These are phyloP conservation scores for Diadophis punctatus DNA, from an alignment of 2,113 vertebrate species.

Conservation along the genomic window DNA sequence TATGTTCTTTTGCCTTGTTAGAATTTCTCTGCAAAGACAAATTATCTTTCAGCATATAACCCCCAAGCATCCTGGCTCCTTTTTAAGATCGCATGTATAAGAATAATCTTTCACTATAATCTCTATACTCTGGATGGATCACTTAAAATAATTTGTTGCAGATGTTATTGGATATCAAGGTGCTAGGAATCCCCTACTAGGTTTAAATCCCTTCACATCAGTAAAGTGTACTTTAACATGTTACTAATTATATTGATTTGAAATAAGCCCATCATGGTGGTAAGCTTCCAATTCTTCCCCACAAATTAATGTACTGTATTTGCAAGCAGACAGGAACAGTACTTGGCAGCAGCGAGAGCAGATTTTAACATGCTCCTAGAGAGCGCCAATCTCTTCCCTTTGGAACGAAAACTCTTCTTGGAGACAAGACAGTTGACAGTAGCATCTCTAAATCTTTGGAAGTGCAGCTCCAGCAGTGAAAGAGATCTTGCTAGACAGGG, in stretches of 20 bases:
- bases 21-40: background rate
- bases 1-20: background rate
- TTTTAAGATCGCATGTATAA: background rate
- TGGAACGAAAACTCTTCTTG: background rate
- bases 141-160: background rate
- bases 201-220: background rate
- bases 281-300: background rate
- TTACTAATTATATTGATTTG: background rate
- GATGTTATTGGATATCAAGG: background rate
- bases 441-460: background rate
- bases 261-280: background rate
- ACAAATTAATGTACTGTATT: background rate
- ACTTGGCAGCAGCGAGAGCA: background rate
- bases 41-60: background rate
- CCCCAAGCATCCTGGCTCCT: background rate
- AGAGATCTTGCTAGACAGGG: background rate
- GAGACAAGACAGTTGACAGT: background rate
- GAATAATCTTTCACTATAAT: background rate
- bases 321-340: background rate
- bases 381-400: background rate
- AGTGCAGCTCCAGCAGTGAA: background rate
- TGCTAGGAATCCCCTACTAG: background rate
- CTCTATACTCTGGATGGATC: background rate
- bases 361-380: background rate
- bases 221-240: background rate